Evolutionary conservation across 2,888 invertebrate genomes (phyloP), one percentile per base, ranked within the genome.

Genomic region (Argyresthia albistria): DNA sequence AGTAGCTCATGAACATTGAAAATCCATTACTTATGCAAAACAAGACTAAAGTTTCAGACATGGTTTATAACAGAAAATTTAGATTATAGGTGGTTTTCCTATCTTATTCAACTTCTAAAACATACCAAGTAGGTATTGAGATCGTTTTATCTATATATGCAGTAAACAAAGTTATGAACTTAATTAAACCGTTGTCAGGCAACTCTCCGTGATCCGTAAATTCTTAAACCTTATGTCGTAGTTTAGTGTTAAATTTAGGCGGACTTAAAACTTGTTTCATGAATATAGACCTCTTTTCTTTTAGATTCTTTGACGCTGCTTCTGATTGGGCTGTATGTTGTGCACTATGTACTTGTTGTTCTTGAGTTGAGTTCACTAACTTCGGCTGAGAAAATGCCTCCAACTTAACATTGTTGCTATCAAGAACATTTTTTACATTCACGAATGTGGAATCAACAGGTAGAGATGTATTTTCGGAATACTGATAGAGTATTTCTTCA

Each of bases 251-350:
- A 58, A 89, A 86, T 73, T 89, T 89, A 53, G 90, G 89, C 49
- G 90, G 89, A 57, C 84, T 89, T 56, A 90, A 70, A 53, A 90
- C 89, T 75, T 90, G 89, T 65, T 89, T 90, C 67, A 89, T 75
- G 67, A 90, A 90, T 58, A 89, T 62, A 54, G 87, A 87, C 60
- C 87, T 73, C 60, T 88, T 89, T 53, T 90, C 89, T 58, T 84
- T 89, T 12, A 88, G 66, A 59, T 76, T 80, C 62, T 76, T 78
- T 46, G 76, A 67, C 52, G 66, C 59, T 47, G 61, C 62, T 51
- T 62, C 59, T 57, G 57, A 52, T 55, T 60, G 57, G 16, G 57
- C 53, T 50, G 62, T 56, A 47, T 50, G 39, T 54, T 55, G 58
- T 57, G 58, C 58, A 57, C 58, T 55, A 60, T 61, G 68, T 54